A percentile compares a stretch with the other conserved stretches of the same genome.
phyloP scores from a whole-genome alignment of 1,140 invertebrate species.

The Drosophila sechellia region DNA sequence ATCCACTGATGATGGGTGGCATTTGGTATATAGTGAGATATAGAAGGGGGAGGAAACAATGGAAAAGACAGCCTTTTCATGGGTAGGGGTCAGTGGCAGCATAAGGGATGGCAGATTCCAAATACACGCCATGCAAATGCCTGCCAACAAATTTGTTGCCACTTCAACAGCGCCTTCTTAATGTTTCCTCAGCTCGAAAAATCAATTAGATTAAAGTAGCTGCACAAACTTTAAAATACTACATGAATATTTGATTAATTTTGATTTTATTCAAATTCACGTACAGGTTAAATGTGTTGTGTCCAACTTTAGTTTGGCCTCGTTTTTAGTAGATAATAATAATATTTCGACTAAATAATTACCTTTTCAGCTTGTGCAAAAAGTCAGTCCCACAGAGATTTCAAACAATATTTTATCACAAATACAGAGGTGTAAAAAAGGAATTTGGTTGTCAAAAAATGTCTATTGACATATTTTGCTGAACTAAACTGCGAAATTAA shows the following conservation, averaged over 20 bases:
- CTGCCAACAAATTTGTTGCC: conserved; percentile 57
- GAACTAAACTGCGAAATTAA: neutral
- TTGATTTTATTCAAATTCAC: neutral
- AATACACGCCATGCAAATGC: conserved; percentile 58
- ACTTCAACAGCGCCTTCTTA: conserved; percentile 10
- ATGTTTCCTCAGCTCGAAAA: neutral
- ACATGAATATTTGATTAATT: neutral
- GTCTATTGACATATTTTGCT: conserved; percentile 6
- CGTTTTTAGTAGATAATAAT: neutral
- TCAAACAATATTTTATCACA: neutral
- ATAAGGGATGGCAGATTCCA: conserved; percentile 17
- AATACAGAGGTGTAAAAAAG: neutral
- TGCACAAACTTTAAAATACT: neutral
- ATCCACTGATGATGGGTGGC: conserved; percentile 30
- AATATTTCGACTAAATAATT: neutral
- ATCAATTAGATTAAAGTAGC: neutral
- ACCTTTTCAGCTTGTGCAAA: neutral
- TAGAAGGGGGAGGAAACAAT: conserved; percentile 6
- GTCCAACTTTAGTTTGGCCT: neutral
- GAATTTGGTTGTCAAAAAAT: conserved; percentile 4
- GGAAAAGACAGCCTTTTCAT: neutral
- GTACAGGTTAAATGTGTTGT: neutral
- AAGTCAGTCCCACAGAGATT: neutral
- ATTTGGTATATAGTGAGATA: conserved; percentile 11
- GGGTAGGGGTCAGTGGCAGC: conserved; percentile 13